Evolutionary conservation across 2,113 vertebrate species (phyloP), one percentile per base, ranked within the genome.

Genomic region (Kobus ellipsiprymnus): DNA sequence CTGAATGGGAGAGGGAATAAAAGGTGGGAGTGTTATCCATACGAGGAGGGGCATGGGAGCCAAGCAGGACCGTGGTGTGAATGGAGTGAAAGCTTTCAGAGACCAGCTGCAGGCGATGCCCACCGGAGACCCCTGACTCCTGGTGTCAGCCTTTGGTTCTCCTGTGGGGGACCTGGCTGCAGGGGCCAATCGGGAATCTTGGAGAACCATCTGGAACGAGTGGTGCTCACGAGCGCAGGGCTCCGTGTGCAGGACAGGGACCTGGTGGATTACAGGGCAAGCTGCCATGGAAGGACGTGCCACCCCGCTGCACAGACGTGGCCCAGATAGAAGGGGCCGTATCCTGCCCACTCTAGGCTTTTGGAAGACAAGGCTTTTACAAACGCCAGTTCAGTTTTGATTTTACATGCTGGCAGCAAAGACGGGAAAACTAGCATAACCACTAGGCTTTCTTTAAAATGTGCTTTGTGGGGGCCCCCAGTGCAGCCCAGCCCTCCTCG

Each of bases 61-160:
- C 44, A 15, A n/a, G 54, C n/a, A 12, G 60, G 36, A 30, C 46
- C 48, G 4, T 0, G 0, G 27, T 0, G 1, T 12, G 25, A 7
- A 6, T 7, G 19, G 9, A 3, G 3, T 15, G n/a, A 16, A 23
- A 3, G 23, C 29, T 60, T 33, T 67, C 40, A 5, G 16, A 57
- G 77, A 67, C 77, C 25, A 5, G 78, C 44, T 5, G 8, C 46
- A 16, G 85, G 12, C n/a, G 59, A 17, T 2, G 2, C 48, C 52
- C 8, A 2, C 48, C 2, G 1, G 84, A 27, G 57, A 60, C 46
- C 36, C n/a, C 48, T 13, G 17, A 46, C 30, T 21, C 10, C 50
- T 12, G 77, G n/a, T 12, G 44, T 92, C 82, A 17, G 19, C 25
- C 27, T 52, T 52, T 10, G 19, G 21, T 50, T 78, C n/a, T 60